Percentiles rank a stretch among this genome's conserved stretches.
Evolutionary conservation across 2,888 invertebrate species (phyloP).

Genomic region (Idaea straminata): DNA sequence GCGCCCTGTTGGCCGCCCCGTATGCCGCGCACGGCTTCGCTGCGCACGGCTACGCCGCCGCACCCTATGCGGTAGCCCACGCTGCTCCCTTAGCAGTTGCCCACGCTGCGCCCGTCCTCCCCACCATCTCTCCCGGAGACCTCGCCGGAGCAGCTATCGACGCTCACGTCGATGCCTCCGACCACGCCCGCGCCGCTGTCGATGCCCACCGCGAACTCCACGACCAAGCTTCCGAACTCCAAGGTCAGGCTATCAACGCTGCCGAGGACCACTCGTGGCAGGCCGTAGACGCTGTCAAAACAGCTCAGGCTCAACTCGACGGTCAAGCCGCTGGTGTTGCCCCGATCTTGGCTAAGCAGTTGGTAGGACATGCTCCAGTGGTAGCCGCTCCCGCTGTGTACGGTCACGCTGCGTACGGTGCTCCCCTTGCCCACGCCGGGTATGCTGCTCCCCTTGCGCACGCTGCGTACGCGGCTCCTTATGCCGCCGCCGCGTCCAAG

Average conservation of each 20-base stretch:
- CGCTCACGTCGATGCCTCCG: constrained; percentile 68
- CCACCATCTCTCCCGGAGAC: constrained; percentile 73
- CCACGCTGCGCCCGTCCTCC: constrained; percentile 50
- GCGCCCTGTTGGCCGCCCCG: constrained; percentile 59
- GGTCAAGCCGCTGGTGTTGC: constrained; percentile 73
- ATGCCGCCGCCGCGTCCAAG: constrained; percentile 33
- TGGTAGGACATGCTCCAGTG: constrained; percentile 57
- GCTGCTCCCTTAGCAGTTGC: constrained; percentile 46
- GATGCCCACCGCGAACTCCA: constrained; percentile 68
- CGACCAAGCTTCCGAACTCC: constrained; percentile 71
- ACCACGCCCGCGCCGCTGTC: constrained; percentile 70
- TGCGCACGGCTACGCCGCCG: constrained; percentile 44
- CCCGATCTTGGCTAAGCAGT: constrained; percentile 67
- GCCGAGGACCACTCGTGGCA: constrained; percentile 75
- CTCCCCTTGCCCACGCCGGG: constrained; percentile 37
- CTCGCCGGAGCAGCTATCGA: constrained; percentile 69
- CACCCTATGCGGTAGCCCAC: constrained; percentile 40
- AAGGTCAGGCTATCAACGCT: constrained; percentile 71
- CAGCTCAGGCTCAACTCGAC: constrained; percentile 67
- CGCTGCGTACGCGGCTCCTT: constrained; percentile 37
- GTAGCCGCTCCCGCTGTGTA: constrained; percentile 30
- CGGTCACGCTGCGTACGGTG: constrained; percentile 30
- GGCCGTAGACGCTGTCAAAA: constrained; percentile 69
- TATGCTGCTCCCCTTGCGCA: constrained; percentile 37
- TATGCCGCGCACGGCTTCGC: constrained; percentile 49